Base-by-base conservation (phyloP, 92 coral and sea anemone species). In the Chrysogorgia sp. region DNA sequence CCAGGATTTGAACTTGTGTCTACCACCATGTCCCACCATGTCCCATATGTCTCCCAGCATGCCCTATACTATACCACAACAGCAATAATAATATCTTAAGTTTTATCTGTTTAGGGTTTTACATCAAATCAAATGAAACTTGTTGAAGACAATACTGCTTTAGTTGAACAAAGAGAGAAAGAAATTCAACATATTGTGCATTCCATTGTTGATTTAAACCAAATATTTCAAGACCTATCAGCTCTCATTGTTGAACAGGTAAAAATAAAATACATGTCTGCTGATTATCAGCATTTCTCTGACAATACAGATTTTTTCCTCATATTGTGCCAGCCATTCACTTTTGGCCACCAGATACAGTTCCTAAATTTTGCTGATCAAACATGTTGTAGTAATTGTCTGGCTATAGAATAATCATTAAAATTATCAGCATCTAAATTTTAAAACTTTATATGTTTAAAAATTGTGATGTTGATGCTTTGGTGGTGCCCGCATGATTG, bases 181-280 rank as follows among this genome's bases (percentile, higher is more conserved):
- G 98, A 93, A 74, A 93, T 93, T 31, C 98, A 93, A 40, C 88
- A 96, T 24, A 93, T 93, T 30, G 98, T 93, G 26, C 91, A 83
- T 29, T 93, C 98, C 8, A 93, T 93, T 76, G 90, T 92, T 64
- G 98, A 93, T 63, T 84, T 93, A 62, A 93, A 93, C 82, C 92
- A 93, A 87, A 93, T 93, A 14, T 93, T 93, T 74, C 86, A 96
- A 65, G 98, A 93, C 74, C 88, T 93, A 63, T 96, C 98, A 45
- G 88, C 94, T 45, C 92, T 93, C 86, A 87, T 93, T 35, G 98
- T 93, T 25, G 98, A 93, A 55, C 98, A 93, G 90, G 97, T 93
- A 50, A 8, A 78, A 14, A n/a, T n/a, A 0, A 32, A 15, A 68
- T 19, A 34, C 21, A 64, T 24, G 10, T 48, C 23, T 31, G 25